A percentile compares a stretch with the other conserved stretches of the same genome.
These are phyloP conservation scores for Diloba caeruleocephala DNA, from an alignment of 2,888 invertebrate species.

Conservation along the genomic window DNA sequence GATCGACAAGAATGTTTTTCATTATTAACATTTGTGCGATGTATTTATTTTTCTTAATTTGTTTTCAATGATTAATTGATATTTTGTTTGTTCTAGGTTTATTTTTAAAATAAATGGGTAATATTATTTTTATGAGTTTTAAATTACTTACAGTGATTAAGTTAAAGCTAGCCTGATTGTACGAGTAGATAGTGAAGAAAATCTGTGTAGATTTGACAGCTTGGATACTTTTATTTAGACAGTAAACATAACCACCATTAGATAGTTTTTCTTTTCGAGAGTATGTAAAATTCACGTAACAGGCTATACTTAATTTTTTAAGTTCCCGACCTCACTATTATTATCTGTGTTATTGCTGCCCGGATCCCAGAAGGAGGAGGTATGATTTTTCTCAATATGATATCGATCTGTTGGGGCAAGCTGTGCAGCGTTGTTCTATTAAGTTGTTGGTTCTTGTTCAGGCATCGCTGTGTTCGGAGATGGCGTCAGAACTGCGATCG, in stretches of 20 bases:
- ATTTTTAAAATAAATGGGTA: slow-evolving; percentile 72
- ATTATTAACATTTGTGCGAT: not conserved
- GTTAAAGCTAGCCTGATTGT: slow-evolving; percentile 32
- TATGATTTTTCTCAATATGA: slow-evolving; percentile 65
- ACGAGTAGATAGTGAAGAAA: slow-evolving; percentile 12
- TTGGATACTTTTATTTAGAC: slow-evolving; percentile 18
- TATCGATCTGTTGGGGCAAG: not conserved
- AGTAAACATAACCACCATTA: not conserved
- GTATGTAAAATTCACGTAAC: too few species aligned
- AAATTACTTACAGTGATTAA: slow-evolving; percentile 7
- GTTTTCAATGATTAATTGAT: slow-evolving; percentile 39
- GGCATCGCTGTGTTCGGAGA: slow-evolving; percentile 92
- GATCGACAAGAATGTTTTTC: slow-evolving; percentile 4
- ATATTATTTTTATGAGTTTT: slow-evolving; percentile 37
- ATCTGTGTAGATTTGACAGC: slow-evolving; percentile 15
- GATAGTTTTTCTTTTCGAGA: too few species aligned
- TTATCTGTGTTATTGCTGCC: slow-evolving; percentile 42
- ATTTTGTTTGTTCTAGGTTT: slow-evolving; percentile 84
- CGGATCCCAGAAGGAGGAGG: slow-evolving; percentile 81
- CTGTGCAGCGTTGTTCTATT: slow-evolving; percentile 16
- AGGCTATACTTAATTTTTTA: not conserved
- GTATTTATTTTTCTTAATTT: slow-evolving; percentile 22
- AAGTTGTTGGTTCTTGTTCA: too few species aligned
- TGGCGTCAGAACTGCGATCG: slow-evolving; percentile 92
- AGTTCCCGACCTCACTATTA: slow-evolving; percentile 7